Evolutionary conservation across 2,888 invertebrate species (phyloP).

Genomic region (Erebia aethiops): DNA sequence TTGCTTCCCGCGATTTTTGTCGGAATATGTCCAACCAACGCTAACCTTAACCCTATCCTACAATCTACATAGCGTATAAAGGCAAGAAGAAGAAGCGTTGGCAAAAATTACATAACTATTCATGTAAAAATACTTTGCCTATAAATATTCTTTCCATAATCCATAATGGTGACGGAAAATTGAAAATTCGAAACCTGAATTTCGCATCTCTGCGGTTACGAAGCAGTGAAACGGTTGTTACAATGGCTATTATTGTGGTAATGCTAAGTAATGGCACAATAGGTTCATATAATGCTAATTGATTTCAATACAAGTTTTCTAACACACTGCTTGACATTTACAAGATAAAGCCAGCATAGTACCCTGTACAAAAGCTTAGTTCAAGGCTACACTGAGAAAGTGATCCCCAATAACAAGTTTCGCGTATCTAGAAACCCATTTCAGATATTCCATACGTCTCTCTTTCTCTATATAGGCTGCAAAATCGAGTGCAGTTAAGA

Average conservation of each 20-base stretch:
- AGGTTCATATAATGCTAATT: neutral
- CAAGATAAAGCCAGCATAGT: neutral
- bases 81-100: too few relatives aligned
- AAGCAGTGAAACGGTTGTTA: neutral
- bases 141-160: too few relatives aligned
- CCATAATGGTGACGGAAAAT: too few relatives aligned
- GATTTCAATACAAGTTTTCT: neutral
- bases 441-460: constrained; percentile 25
- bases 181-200: too few relatives aligned
- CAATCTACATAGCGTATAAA: too few relatives aligned
- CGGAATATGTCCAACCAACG: too few relatives aligned
- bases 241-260: neutral
- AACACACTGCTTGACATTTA: neutral
- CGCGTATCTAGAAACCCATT: constrained; percentile 40
- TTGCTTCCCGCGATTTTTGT: too few relatives aligned
- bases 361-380: constrained; percentile 5
- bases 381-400: constrained; percentile 27
- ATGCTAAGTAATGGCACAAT: neutral
- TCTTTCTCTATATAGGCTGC: constrained; percentile 22
- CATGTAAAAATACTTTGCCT: too few relatives aligned
- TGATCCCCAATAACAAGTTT: constrained; percentile 39
- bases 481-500: constrained; percentile 27
- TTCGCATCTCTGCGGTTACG: too few relatives aligned
- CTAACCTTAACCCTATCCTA: too few relatives aligned
- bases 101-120: too few relatives aligned